Evolutionary conservation across 2,797 vertebrate species (phyloP), one percentile per base, ranked within the genome.

Genomic region (Chelidonichthys spinosus): DNA sequence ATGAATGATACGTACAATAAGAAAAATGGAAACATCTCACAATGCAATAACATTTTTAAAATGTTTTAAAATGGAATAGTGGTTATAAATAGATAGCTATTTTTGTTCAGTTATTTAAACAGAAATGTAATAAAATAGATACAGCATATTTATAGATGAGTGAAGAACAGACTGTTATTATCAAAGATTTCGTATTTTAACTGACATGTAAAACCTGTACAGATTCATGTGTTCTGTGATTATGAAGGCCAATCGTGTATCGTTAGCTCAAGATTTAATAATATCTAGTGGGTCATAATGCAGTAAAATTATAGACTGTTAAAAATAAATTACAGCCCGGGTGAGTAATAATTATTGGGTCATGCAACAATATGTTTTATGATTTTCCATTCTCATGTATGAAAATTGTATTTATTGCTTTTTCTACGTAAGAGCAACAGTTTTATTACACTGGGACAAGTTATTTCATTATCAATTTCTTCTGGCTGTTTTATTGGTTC

Each of bases 261-360:
- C 53, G n/a, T 75, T 63, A 7, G 10, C 11, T 44, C 11, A 55
- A 59, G 33, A 63, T 74, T 50, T 56, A 44, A 53, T 47, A 18
- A 54, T 61, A 39, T 47, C 33, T 7, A 44, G 8, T 15, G 6
- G 39, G 3, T 17, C 13, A 53, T 68, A 54, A 55, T 46, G 13
- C 25, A 43, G 14, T 63, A 17, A 53, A 55, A 47, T 72, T 67
- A 68, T 55, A 54, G 66, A 4, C 59, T 42, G 39, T 61, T 35
- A 47, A 46, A 65, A 58, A 65, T 40, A 6, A 50, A 65, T 69
- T 43, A 35, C 7, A 47, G 18, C 37, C 13, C 17, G 44, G n/a
- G 32, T 67, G 18, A 70, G 6, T 63, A n/a, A 36, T 49, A 40
- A 17, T 71, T 62, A 50, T 65, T 36, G 10, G 35, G 18, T 66